A percentile compares a stretch with the other conserved stretches of the same genome.
Conservation (phyloP, 1,140 invertebrate genomes). For the Heliconius melpomene region DNA sequence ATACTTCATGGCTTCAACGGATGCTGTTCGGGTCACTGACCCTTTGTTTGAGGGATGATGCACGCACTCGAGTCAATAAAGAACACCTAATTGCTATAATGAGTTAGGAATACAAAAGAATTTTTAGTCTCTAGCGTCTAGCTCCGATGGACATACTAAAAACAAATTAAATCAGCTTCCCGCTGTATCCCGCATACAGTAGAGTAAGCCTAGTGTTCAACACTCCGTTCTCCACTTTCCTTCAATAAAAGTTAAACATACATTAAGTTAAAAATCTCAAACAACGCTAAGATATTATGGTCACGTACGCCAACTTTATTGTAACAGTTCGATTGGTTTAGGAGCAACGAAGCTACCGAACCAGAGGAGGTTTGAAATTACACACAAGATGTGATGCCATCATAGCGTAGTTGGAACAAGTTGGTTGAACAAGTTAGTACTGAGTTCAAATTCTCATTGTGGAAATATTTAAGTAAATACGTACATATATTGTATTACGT, state of each 20-base stretch:
- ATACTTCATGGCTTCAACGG: neutral
- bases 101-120: neutral
- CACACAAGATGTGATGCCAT: neutral
- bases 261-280: neutral
- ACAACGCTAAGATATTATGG: constrained; percentile 4
- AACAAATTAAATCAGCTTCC: too few species aligned
- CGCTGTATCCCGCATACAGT: too few species aligned
- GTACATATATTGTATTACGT: too few species aligned
- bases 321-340: constrained; percentile 1
- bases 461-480: too few species aligned
- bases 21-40: neutral
- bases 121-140: neutral
- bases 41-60: constrained; percentile 10
- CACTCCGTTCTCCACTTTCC: too few species aligned
- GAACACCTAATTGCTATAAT: constrained; percentile 5
- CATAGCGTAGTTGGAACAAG: too few species aligned
- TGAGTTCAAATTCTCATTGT: too few species aligned
- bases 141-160: neutral
- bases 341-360: neutral
- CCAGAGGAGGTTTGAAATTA: neutral
- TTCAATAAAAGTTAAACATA: neutral
- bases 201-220: too few species aligned
- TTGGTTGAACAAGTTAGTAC: too few species aligned
- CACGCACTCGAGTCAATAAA: neutral
- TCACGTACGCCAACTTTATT: constrained; percentile 4